Evolutionary conservation across 2,888 invertebrate genomes (phyloP).

Genomic region (Trimorus sp.): DNA sequence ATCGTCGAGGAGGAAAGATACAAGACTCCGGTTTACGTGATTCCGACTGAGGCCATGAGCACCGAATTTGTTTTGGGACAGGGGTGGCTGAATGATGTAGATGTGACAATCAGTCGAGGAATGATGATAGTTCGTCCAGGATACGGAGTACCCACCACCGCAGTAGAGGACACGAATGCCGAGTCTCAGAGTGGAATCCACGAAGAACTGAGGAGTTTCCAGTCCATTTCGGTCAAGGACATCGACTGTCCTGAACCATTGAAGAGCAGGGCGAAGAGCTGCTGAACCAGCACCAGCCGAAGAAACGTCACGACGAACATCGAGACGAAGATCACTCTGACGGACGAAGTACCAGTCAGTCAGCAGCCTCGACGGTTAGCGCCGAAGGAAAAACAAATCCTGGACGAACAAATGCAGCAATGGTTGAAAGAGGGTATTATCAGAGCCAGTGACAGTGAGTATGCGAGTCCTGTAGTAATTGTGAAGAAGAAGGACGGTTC

Average conservation of each 20-base stretch:
- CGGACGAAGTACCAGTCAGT: conserved; percentile 70
- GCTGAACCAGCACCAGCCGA: background rate
- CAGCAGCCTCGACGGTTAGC: conserved; percentile 67
- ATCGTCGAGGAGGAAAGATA: conserved; percentile 24
- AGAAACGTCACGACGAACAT: conserved; percentile 31
- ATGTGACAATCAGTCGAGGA: conserved; percentile 39
- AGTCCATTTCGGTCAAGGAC: background rate
- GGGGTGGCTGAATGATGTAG: conserved; percentile 16
- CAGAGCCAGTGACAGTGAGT: conserved; percentile 70
- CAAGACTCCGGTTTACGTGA: conserved; percentile 31
- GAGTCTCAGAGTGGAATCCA: background rate
- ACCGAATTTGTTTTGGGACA: conserved; percentile 35
- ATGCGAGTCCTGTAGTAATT: conserved; percentile 69
- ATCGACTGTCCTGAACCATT: conserved; percentile 13
- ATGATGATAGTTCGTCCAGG: background rate
- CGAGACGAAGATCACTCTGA: conserved; percentile 70
- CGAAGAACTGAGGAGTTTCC: conserved; percentile 1
- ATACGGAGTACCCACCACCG: background rate
- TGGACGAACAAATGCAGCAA: conserved; percentile 69
- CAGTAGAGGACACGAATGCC: background rate
- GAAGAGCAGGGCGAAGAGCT: conserved; percentile 20
- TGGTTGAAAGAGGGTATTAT: conserved; percentile 73
- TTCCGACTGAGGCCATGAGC: conserved; percentile 23
- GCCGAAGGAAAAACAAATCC: conserved; percentile 59
- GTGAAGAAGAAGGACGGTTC: conserved; percentile 26